These are phyloP conservation scores for Arctopsyche grandis DNA, from an alignment of 1,140 invertebrate species.

Conservation along the genomic window DNA sequence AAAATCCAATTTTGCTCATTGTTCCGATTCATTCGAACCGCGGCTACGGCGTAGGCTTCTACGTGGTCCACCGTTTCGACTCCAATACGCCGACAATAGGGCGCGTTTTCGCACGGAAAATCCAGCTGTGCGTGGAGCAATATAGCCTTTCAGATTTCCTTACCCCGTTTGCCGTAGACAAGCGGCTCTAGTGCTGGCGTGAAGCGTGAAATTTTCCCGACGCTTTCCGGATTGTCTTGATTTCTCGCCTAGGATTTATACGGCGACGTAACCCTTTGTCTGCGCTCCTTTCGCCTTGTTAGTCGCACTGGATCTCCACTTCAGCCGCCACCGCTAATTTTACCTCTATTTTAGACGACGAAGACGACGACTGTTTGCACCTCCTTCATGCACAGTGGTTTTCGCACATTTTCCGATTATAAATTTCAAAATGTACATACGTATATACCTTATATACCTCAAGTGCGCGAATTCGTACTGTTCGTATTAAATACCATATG, in stretches of 20 bases:
- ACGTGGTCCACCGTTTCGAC: background rate
- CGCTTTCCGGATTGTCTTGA: conserved; percentile 45
- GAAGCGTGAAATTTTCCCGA: conserved; percentile 48
- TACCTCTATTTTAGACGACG: background rate
- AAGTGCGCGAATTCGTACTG: too few relatives aligned
- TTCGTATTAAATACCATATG: too few relatives aligned
- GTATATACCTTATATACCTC: too few relatives aligned
- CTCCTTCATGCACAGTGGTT: background rate
- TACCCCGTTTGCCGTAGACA: conserved; percentile 4
- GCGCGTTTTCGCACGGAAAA: background rate
- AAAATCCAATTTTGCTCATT: background rate
- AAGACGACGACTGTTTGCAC: conserved; percentile 16
- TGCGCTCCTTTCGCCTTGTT: conserved; percentile 28
- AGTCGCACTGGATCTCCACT: background rate
- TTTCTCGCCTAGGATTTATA: conserved; percentile 45
- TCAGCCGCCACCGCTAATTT: conserved; percentile 20
- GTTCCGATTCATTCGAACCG: background rate
- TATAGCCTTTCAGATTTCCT: conserved; percentile 30
- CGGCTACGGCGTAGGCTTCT: background rate
- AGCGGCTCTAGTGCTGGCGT: conserved; percentile 3
- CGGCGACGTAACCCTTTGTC: conserved; percentile 45
- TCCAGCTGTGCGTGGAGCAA: conserved; percentile 31
- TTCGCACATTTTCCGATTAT: background rate
- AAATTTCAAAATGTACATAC: too few relatives aligned
- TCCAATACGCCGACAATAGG: background rate